These are phyloP conservation scores for Andrena chrysosceles DNA, from an alignment of 2,888 invertebrate species.

Conservation along the genomic window DNA sequence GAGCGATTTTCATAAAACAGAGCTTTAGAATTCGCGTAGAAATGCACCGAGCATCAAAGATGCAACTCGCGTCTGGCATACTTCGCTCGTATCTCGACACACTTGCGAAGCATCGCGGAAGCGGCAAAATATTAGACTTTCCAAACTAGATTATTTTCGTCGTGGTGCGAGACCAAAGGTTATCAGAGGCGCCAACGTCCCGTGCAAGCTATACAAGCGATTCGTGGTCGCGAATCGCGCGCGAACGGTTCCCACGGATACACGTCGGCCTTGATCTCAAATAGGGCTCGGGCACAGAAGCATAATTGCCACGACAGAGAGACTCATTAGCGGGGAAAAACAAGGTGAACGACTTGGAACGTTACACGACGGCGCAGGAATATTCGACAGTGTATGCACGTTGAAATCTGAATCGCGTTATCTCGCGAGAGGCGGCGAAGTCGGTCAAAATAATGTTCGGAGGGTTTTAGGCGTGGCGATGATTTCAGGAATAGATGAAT, in stretches of 20 bases:
- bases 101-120: not conserved
- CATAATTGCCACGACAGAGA: slow-evolving; percentile 8
- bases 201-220: slow-evolving; percentile 6
- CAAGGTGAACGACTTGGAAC: not conserved
- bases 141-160: slow-evolving; percentile 18
- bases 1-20: too few species aligned
- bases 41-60: not conserved
- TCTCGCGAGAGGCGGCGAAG: not conserved
- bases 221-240: slow-evolving; percentile 17
- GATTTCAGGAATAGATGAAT: not conserved
- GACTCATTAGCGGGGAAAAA: not conserved
- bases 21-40: too few species aligned
- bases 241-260: slow-evolving; percentile 73
- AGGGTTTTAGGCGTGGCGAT: not conserved
- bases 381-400: too few species aligned
- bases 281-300: slow-evolving; percentile 31
- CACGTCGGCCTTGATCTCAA: slow-evolving; percentile 73
- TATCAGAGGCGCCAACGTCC: slow-evolving; percentile 6
- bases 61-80: slow-evolving; percentile 3
- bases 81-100: slow-evolving; percentile 12
- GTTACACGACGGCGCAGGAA: too few species aligned
- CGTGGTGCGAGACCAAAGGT: slow-evolving; percentile 8
- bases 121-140: slow-evolving; percentile 10
- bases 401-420: not conserved
- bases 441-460: not conserved